These are phyloP conservation scores for Torymus auratus DNA, from an alignment of 2,888 invertebrate species.

Conservation along the genomic window DNA sequence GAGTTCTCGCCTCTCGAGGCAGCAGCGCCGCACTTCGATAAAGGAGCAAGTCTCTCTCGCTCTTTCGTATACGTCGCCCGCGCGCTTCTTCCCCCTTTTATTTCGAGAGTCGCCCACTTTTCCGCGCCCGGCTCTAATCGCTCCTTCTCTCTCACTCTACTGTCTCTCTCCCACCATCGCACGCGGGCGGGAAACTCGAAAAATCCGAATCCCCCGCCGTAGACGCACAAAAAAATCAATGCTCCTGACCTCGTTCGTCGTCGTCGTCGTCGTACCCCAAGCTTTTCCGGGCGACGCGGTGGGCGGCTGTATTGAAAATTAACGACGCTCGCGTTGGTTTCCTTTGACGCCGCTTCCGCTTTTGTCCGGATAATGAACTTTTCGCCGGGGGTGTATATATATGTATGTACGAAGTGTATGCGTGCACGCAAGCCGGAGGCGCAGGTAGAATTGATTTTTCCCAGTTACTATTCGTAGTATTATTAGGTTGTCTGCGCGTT, in stretches of 20 bases:
- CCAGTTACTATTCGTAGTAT: no score
- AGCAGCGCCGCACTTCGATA: slow-evolving; percentile 63
- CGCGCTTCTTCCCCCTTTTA: slow-evolving; percentile 26
- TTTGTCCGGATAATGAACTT: not conserved
- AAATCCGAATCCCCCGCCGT: slow-evolving; percentile 11
- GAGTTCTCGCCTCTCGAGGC: slow-evolving; percentile 46
- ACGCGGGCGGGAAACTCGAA: not conserved
- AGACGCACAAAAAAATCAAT: slow-evolving; percentile 44
- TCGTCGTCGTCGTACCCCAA: no score
- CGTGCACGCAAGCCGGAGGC: no score
- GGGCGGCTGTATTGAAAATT: not conserved
- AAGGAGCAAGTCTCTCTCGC: slow-evolving; percentile 58
- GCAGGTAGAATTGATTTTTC: no score
- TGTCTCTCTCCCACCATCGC: not conserved
- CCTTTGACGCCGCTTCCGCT: not conserved
- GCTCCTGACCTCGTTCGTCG: slow-evolving; percentile 18
- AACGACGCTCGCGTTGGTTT: not conserved
- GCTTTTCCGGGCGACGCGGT: no score
- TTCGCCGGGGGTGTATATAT: not conserved
- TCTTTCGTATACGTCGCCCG: not conserved
- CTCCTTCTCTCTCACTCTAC: slow-evolving; percentile 7
- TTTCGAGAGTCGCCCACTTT: slow-evolving; percentile 47
- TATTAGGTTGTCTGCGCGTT: no score
- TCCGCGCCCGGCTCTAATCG: slow-evolving; percentile 41
- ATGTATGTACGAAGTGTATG: no score